phyloP scores from a whole-genome alignment of 2,888 invertebrate genomes.

The Tuta absoluta region DNA sequence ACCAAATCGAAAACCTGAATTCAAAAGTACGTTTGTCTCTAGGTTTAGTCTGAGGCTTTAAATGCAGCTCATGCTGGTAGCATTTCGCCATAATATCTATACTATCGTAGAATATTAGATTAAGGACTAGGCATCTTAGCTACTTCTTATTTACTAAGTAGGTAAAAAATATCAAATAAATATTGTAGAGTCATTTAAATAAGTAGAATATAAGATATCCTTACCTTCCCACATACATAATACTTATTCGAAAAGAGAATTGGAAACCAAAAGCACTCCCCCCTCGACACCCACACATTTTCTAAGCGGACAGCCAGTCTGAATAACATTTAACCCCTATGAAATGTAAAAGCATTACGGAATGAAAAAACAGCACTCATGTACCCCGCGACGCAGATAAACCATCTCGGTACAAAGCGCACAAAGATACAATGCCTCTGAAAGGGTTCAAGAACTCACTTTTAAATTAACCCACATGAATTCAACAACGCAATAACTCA shows the following conservation, averaged over 20 bases:
- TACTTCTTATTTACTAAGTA: too few relatives aligned
- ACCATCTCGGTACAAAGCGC: conserved; percentile 81
- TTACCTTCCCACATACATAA: not conserved
- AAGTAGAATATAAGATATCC: not conserved
- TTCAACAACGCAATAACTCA: conserved; percentile 56
- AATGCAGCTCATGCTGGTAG: too few relatives aligned
- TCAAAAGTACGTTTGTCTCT: too few relatives aligned
- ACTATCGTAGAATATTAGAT: too few relatives aligned
- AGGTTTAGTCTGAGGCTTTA: too few relatives aligned
- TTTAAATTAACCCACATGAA: conserved; percentile 75
- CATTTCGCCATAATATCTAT: too few relatives aligned
- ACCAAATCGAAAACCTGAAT: too few relatives aligned
- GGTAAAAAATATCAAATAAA: too few relatives aligned
- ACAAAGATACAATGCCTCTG: conserved; percentile 82
- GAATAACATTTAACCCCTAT: conserved; percentile 82
- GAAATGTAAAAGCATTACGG: conserved; percentile 81
- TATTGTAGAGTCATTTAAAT: not conserved
- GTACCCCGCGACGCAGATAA: conserved; percentile 80
- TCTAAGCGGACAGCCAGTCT: conserved; percentile 74
- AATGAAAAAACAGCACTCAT: conserved; percentile 82
- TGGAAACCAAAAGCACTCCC: conserved; percentile 47
- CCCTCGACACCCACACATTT: conserved; percentile 76
- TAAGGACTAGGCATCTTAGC: too few relatives aligned
- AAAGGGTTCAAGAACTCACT: conserved; percentile 82
- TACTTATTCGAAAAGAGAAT: conserved; percentile 17